Evolutionary conservation across 2,113 vertebrate genomes (phyloP), one percentile per base, ranked within the genome.

Genomic region (Hydrochoerus hydrochaeris): DNA sequence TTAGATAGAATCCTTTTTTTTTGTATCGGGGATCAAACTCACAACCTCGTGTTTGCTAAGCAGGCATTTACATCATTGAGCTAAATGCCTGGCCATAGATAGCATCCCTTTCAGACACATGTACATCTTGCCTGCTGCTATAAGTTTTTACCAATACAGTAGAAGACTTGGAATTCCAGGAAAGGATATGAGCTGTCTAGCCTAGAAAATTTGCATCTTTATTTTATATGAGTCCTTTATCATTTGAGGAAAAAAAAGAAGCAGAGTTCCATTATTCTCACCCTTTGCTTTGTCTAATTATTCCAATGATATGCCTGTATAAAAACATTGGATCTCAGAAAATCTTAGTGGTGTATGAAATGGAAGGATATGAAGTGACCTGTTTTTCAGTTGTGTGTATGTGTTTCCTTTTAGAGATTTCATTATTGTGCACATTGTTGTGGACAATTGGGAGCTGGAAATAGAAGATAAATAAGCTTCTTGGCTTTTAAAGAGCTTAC

Each of bases 371-470:
- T 84, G 81, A 26, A 86, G 57, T 88, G 26, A 69, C 90, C 49
- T 94, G 49, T 96, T 28, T 85, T 87, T 80, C 44, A 80, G 17
- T 65, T 49, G 10, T 89, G 38, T 90, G 60, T 88, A 85, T 95
- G 78, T 83, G n/a, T 44, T 38, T 71, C 19, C n/a, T 11, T 83
- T 87, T 60, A 93, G 87, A 83, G 9, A 28, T 90, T 92, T 87
- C 41, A 49, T 54, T 84, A 22, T 85, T n/a, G n/a, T n/a, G 41
- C 58, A 93, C 6, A 32, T 57, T 58, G 67, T 65, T 28, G 7
- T 86, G 19, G 20, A 85, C 2, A 54, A 85, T 41, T 90, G 73
- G n/a, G 13, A 80, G 41, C 77, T 92, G 24, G 58, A 83, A 32
- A 73, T 87, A 62, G 80, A 91, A 96, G 78, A 41, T 84, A 81